Base-by-base conservation (phyloP, 2,113 vertebrate genomes). In the Serinus canaria region DNA sequence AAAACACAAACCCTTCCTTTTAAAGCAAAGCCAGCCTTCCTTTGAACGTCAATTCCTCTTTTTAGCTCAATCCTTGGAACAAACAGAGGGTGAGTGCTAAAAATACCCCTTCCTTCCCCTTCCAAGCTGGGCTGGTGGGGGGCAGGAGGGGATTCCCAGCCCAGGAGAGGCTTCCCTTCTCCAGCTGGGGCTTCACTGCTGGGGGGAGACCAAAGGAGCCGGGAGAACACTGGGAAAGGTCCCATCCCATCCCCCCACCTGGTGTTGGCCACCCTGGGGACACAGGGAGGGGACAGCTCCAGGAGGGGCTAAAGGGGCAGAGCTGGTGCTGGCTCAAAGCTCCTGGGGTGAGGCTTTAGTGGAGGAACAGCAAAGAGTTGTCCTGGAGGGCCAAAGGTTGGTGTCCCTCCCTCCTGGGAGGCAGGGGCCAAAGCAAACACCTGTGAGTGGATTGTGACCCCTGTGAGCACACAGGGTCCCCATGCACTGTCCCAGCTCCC, bases 61-160 rank as follows among this genome's bases (percentile, higher is more conserved):
- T 72, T 84, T 33, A 41, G 55, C 85, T 82, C 80, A 50, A 82
- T 83, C 92, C 87, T 67, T 74, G 79, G 83, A 85, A 77, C 25
- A 20, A 69, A 30, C 0, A 0, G 15, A 25, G 92, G 47, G 46
- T 6, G 39, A 88, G 43, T 17, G 63, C 93, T 92, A 93, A 96
- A 95, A 95, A 90, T 89, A 91, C 68, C 67, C 59, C 55, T 89
- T 92, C 81, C 90, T 89, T 94, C 84, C 90, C 49, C 87, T 81
- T 74, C 82, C 11, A 0, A 2, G 17, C 47, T 18, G 35, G 69
- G 55, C 46, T 66, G 50, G 6, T 27, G 62, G 15, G 37, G 62
- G 64, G n/a, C 13, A 35, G 72, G 62, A 70, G 94, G 95, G 96
- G 94, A 50, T 92, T 86, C 78, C 93, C 89, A 77, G 83, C 44